Conservation (phyloP, 2,888 invertebrate species). For the Chromoteleia sp. region DNA sequence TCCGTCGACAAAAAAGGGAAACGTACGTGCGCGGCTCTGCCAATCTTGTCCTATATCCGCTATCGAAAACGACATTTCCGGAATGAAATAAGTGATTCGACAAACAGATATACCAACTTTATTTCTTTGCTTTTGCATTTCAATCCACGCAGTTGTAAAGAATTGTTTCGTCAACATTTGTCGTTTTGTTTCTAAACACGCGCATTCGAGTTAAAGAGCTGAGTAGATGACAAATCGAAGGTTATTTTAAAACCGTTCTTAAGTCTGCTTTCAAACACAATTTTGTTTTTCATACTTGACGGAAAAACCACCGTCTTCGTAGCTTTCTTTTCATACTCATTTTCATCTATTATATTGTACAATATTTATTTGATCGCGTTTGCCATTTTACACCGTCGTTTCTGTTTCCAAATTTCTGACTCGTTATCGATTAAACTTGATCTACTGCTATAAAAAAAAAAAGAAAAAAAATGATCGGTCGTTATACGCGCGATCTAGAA, state of each 20-base stretch:
- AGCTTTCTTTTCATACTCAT: too few species aligned
- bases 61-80: conserved; percentile 62
- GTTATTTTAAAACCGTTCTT: too few species aligned
- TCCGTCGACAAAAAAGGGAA: conserved; percentile 54
- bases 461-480: conserved; percentile 6
- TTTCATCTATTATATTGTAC: too few species aligned
- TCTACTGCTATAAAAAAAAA: not conserved
- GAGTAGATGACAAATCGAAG: not conserved
- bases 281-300: too few species aligned
- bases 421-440: conserved; percentile 9
- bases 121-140: conserved; percentile 20
- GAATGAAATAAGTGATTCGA: conserved; percentile 63
- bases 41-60: conserved; percentile 63
- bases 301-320: too few species aligned
- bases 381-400: too few species aligned
- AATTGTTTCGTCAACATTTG: conserved; percentile 9
- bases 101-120: conserved; percentile 45
- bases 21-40: conserved; percentile 45
- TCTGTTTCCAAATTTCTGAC: not conserved
- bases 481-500: not conserved
- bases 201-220: not conserved
- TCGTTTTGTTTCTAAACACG: not conserved
- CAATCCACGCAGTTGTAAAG: conserved; percentile 1
- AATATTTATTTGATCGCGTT: too few species aligned
- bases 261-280: too few species aligned